Percentiles rank a stretch among this genome's conserved stretches.
These are phyloP conservation scores for Drosophila cardini DNA, from an alignment of 1,140 invertebrate species.

Conservation along the genomic window DNA sequence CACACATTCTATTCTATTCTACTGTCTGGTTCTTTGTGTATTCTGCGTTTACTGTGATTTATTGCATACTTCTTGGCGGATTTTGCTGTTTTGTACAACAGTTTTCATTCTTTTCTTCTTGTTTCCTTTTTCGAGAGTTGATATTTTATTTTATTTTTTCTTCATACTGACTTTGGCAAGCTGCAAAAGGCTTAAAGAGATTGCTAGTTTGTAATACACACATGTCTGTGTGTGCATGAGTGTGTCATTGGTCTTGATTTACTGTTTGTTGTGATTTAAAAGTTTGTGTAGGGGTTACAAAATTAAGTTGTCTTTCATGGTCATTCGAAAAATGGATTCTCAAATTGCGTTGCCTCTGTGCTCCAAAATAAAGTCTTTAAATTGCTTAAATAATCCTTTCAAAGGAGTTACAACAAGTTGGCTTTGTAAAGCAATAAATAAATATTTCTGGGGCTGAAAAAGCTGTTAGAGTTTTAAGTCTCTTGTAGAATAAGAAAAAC, in stretches of 20 bases:
- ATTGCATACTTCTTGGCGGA: conserved; percentile 68
- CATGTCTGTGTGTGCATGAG: neutral
- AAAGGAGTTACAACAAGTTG: neutral
- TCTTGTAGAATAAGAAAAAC: neutral
- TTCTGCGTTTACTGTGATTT: conserved; percentile 59
- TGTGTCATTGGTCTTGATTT: conserved; percentile 33
- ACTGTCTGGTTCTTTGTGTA: conserved; percentile 47
- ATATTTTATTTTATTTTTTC: conserved; percentile 44
- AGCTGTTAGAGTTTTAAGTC: neutral
- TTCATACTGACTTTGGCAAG: conserved; percentile 39
- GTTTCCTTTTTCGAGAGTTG: conserved; percentile 29
- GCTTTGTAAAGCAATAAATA: neutral
- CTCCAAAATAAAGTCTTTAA: neutral
- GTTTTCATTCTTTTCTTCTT: conserved; percentile 39
- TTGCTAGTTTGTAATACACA: conserved; percentile 33
- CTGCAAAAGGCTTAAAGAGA: conserved; percentile 49
- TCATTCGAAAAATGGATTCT: conserved; percentile 15
- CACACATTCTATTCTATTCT: conserved; percentile 21
- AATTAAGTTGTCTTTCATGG: conserved; percentile 50
- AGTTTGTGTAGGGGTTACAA: conserved; percentile 20
- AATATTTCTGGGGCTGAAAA: neutral
- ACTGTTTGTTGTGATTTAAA: conserved; percentile 54
- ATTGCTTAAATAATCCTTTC: neutral
- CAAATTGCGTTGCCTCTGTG: conserved; percentile 1
- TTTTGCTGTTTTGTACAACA: conserved; percentile 58